Evolutionary conservation across 1,140 invertebrate genomes (phyloP), one percentile per base, ranked within the genome.

Genomic region (Cydia fagiglandana): DNA sequence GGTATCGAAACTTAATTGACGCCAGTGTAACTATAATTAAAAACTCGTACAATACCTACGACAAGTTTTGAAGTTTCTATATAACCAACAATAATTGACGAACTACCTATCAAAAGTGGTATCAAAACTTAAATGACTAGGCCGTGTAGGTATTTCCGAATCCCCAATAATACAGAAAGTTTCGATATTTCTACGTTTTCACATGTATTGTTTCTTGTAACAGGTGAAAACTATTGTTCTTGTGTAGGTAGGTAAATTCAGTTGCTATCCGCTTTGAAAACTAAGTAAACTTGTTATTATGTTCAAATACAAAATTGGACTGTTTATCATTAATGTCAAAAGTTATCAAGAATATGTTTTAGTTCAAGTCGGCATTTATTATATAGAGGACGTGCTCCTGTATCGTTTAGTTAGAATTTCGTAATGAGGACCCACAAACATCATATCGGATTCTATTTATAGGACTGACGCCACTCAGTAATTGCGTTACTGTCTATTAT

Each of bases 361-460:
- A 61, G 56, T 61, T 61, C 56, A 61, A 20, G 17, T 4, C 56
- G 20, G 56, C 24, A 61, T 61, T 61, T 61, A 61, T n/a, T n/a
- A n/a, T n/a, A n/a, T 61, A 56, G 56, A 61, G 17, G n/a, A 24
- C 56, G 20, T 24, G 3, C 20, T 61, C 56, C 56, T 61, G 56
- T 24, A 20, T 61, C 56, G 9, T 61, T 61, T 61, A 10, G 20
- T 61, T 61, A 61, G 56, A 61, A 20, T 61, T 61, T 61, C 20
- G 56, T 61, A 61, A 61, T n/a, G 20, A 17, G 66, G 66, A 38
- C 66, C 64, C 66, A 70, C 66, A 70, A 70, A 38, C 66, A 17
- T 17, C 66, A 45, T 70, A 70, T 70, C 66, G 66, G 7, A 10
- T 20, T 70, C 66, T 70, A 70, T 70, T 70, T 70, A 70, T 70